Percentiles rank a stretch among this genome's conserved stretches.
phyloP scores from a whole-genome alignment of 2,113 vertebrate species.

The Brachyistius frenatus region DNA sequence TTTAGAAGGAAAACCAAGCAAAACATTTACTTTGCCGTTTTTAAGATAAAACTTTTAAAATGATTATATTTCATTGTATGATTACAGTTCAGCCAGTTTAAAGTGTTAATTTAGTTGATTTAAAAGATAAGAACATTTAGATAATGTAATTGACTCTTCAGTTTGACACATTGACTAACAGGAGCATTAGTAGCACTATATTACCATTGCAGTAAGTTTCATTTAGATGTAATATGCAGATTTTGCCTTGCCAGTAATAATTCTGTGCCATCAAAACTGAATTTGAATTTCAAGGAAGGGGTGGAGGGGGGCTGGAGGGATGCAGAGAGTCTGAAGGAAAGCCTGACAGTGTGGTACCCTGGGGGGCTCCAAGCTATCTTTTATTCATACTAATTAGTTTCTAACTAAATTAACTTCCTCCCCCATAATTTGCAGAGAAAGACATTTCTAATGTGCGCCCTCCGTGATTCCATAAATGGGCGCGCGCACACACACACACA shows the following conservation, averaged over 20 bases:
- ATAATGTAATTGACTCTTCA: background rate
- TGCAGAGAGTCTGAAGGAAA: constrained; percentile 53
- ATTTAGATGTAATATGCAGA: constrained; percentile 12
- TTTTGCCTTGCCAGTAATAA: constrained; percentile 36
- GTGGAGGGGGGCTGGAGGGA: background rate
- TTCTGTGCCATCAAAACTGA: constrained; percentile 40
- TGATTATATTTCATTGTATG: background rate
- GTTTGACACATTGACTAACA: background rate
- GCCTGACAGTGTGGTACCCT: constrained; percentile 68
- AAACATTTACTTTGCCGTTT: background rate
- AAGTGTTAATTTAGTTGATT: constrained; percentile 2
- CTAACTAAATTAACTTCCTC: constrained; percentile 78
- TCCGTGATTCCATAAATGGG: constrained; percentile 19
- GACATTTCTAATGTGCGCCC: constrained; percentile 68
- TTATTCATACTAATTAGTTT: constrained; percentile 82
- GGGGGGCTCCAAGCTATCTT: constrained; percentile 74
- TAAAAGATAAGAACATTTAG: background rate
- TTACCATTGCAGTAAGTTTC: background rate
- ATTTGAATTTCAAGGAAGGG: constrained; percentile 43
- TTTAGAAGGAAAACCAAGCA: background rate
- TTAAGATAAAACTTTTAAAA: background rate
- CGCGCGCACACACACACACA: background rate
- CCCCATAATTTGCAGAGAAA: constrained; percentile 73
- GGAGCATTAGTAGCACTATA: constrained; percentile 10
- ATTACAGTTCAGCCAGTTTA: background rate